Conservation (phyloP, 2,113 vertebrate genomes). For the Megaptera novaeangliae region DNA sequence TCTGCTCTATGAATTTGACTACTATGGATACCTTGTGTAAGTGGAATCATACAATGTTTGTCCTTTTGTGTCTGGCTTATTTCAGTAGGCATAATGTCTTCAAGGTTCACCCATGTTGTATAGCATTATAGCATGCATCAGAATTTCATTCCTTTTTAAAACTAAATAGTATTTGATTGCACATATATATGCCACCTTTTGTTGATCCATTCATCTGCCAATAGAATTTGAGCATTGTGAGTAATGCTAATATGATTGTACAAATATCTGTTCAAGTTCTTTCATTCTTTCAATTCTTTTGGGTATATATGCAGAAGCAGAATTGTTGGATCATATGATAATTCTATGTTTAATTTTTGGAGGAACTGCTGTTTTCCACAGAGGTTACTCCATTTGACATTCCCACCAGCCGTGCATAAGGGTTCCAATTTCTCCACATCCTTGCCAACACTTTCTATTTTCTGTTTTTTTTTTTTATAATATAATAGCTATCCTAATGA, state of each 20-base stretch:
- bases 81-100: not conserved
- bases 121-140: not conserved
- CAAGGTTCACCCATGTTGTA: not conserved
- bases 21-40: not conserved
- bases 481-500: not conserved
- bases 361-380: not conserved
- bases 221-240: not conserved
- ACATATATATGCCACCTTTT: not conserved
- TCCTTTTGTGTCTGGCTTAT: not conserved
- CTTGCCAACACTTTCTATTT: not conserved
- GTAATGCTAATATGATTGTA: not conserved
- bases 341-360: not conserved
- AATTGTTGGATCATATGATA: not conserved
- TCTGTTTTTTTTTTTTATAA: not conserved
- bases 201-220: not conserved
- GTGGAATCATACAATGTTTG: not conserved
- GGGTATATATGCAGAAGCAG: not conserved
- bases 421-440: not conserved
- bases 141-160: not conserved
- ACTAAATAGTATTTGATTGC: not conserved
- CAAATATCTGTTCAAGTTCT: not conserved
- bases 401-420: not conserved
- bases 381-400: not conserved
- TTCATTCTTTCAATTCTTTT: not conserved
- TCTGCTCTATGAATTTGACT: not conserved